Conservation (phyloP, 2,888 invertebrate genomes). For the Protula sp. region DNA sequence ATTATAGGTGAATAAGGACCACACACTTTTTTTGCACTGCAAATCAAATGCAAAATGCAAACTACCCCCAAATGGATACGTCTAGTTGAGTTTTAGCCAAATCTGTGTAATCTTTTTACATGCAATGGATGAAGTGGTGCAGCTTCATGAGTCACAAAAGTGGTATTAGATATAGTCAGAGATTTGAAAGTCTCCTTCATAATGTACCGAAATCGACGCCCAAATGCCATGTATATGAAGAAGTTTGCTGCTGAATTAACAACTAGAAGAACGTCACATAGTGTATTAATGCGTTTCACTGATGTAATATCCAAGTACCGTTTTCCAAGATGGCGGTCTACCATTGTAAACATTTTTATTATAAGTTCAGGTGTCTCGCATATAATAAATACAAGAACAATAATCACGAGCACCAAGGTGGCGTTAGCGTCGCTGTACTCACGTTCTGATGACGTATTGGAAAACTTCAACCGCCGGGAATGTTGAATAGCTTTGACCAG, state of each 20-base stretch:
- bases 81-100: too few species aligned
- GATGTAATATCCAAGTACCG: not conserved
- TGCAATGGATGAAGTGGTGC: not conserved
- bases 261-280: slow-evolving; percentile 12
- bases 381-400: slow-evolving; percentile 20
- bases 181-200: slow-evolving; percentile 13
- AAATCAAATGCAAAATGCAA: too few species aligned
- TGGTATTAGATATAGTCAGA: not conserved
- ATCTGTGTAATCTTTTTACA: too few species aligned
- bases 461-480: too few species aligned
- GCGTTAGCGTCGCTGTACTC: slow-evolving; percentile 21
- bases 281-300: too few species aligned
- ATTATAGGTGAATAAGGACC: too few species aligned
- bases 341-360: slow-evolving; percentile 6
- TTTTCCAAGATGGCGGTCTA: not conserved
- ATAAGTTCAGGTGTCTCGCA: slow-evolving; percentile 25
- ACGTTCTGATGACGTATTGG: too few species aligned
- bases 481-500: slow-evolving; percentile 19
- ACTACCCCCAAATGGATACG: too few species aligned
- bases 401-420: slow-evolving; percentile 21
- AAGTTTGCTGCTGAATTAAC: slow-evolving; percentile 26
- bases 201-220: slow-evolving; percentile 19
- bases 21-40: too few species aligned
- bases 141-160: not conserved
- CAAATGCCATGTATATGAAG: slow-evolving; percentile 23